A percentile compares a stretch with the other conserved stretches of the same genome.
Conservation (phyloP, 64 coral and sea anemone genomes). For the Montipora efflorescens region DNA sequence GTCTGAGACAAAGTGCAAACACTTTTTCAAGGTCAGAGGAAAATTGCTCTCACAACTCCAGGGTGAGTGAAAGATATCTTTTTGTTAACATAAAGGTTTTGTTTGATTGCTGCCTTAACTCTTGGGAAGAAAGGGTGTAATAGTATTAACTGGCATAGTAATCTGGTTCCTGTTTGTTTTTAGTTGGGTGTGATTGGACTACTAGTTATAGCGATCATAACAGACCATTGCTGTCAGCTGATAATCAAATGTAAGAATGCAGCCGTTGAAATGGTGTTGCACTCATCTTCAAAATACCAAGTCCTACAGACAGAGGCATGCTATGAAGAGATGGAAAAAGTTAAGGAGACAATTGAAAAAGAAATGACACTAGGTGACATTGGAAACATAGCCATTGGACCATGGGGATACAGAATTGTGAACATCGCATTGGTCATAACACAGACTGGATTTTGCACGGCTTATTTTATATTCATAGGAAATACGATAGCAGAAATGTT, state of each 20-base stretch:
- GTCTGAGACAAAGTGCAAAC: no score
- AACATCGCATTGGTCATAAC: slow-evolving; percentile 89
- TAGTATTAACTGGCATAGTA: not conserved
- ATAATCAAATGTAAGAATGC: slow-evolving; percentile 98
- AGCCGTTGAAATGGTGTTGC: slow-evolving; percentile 84
- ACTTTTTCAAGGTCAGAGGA: no score
- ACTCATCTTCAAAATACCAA: slow-evolving; percentile 80
- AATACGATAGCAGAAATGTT: slow-evolving; percentile 93
- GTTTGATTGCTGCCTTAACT: no score
- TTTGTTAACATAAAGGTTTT: not conserved
- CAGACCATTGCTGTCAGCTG: slow-evolving; percentile 91
- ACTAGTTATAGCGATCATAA: slow-evolving; percentile 85
- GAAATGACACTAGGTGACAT: slow-evolving; percentile 96
- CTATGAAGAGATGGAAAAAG: slow-evolving; percentile 75
- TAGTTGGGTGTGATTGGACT: slow-evolving; percentile 88
- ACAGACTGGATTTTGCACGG: slow-evolving; percentile 93
- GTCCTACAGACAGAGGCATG: slow-evolving; percentile 67
- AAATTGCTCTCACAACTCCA: no score
- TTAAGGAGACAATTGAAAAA: slow-evolving; percentile 80
- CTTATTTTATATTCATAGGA: slow-evolving; percentile 99
- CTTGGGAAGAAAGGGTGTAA: not conserved
- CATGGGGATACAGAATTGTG: slow-evolving; percentile 92
- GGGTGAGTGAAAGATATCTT: not conserved
- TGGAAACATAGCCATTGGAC: slow-evolving; percentile 84
- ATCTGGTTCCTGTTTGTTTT: slow-evolving; percentile 6